These are phyloP conservation scores for Hexactinellida sp. DNA, from an alignment of 37 sponge, comb jelly and placozoan species.

Conservation along the genomic window DNA sequence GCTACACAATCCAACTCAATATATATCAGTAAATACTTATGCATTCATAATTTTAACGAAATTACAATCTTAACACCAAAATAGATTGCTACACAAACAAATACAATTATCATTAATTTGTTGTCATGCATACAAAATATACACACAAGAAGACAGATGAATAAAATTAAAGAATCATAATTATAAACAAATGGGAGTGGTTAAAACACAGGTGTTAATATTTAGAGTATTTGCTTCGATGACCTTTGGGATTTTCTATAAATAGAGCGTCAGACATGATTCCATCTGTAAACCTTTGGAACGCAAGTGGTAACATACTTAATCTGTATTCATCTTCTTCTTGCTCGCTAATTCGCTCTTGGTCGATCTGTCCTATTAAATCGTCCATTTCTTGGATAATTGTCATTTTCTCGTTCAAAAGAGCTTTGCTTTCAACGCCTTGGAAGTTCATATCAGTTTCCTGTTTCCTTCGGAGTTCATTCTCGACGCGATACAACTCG, in stretches of 20 bases:
- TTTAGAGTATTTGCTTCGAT: neutral
- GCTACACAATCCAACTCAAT: too few species aligned
- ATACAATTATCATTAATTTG: neutral
- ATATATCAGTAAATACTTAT: too few species aligned
- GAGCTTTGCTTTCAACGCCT: conserved; percentile 11
- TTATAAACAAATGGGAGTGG: neutral
- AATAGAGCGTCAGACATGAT: neutral
- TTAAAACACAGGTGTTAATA: neutral
- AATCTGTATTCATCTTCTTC: neutral
- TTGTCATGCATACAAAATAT: neutral
- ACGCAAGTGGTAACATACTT: neutral
- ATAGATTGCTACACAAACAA: neutral
- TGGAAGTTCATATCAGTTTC: neutral
- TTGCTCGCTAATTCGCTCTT: neutral
- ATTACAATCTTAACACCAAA: neutral
- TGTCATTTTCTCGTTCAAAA: conserved; percentile 2
- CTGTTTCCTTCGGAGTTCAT: neutral
- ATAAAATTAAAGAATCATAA: neutral
- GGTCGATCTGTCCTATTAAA: neutral
- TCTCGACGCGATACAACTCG: neutral
- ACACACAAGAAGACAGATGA: neutral
- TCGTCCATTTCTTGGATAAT: neutral
- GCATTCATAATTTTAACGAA: neutral
- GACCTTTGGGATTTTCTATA: neutral
- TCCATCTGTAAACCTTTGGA: neutral